Conservation (phyloP, 2,113 vertebrate genomes). For the Lepidothrix coronata region DNA sequence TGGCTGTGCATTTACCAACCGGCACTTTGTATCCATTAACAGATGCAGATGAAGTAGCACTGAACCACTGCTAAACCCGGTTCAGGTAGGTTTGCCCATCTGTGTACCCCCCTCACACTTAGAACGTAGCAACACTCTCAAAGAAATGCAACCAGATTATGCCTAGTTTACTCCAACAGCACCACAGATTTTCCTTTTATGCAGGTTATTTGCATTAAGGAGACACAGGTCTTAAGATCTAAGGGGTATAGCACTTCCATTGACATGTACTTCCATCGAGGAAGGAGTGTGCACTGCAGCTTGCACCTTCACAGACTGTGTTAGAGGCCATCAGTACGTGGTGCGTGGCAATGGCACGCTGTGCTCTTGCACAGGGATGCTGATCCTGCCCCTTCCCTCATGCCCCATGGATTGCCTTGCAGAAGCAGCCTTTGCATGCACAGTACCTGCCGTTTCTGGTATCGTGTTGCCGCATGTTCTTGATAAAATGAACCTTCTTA, state of each 20-base stretch:
- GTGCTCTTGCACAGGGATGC: background rate
- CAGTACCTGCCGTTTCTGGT: constrained; percentile 93
- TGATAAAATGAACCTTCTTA: constrained; percentile 99
- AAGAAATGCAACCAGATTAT: background rate
- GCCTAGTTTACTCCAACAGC: background rate
- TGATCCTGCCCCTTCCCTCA: background rate
- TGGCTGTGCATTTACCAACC: background rate
- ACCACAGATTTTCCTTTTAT: background rate
- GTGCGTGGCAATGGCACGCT: background rate
- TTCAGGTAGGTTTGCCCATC: background rate
- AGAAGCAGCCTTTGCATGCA: background rate
- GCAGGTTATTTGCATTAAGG: background rate
- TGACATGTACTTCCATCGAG: fast-evolving
- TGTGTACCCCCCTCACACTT: background rate
- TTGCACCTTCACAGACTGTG: background rate
- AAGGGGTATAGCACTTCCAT: background rate
- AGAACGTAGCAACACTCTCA: background rate
- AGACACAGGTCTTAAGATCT: background rate
- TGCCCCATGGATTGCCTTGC: background rate
- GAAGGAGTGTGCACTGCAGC: background rate
- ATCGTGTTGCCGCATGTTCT: constrained; percentile 95
- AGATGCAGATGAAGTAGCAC: background rate
- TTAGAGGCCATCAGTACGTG: background rate
- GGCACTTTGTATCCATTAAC: background rate
- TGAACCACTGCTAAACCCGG: background rate